A percentile compares a stretch with the other conserved stretches of the same genome.
These are phyloP conservation scores for Pseudomyrmex concolor DNA, from an alignment of 1,140 invertebrate genomes.

Conservation along the genomic window DNA sequence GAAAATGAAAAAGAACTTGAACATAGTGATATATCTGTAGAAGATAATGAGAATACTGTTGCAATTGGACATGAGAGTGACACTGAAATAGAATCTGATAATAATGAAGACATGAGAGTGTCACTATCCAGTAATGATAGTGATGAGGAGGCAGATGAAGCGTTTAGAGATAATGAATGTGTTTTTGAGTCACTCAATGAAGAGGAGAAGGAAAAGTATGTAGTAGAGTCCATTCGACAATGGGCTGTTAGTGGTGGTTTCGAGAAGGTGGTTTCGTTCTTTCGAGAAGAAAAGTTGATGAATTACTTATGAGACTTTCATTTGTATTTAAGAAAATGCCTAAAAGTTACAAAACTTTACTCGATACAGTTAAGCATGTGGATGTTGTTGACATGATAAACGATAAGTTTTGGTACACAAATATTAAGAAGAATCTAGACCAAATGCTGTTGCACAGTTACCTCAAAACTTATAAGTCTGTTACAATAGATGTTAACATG, in stretches of 20 bases:
- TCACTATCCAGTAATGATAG: no score
- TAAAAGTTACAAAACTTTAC: background rate
- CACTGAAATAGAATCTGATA: no score
- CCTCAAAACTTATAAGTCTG: background rate
- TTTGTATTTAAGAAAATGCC: background rate
- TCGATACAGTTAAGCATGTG: background rate
- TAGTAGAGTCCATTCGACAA: background rate
- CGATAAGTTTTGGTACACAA: background rate
- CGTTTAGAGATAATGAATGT: no score
- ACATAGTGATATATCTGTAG: no score
- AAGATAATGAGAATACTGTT: no score
- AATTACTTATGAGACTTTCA: background rate
- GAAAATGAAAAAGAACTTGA: no score
- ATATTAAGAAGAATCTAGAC: background rate
- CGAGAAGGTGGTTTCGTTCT: no score
- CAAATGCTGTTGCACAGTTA: background rate
- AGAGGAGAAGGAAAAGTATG: background rate
- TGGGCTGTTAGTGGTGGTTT: background rate
- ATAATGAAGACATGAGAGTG: no score
- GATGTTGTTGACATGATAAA: background rate
- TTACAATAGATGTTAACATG: slow-evolving; percentile 1
- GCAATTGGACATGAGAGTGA: no score
- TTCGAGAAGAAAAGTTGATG: background rate
- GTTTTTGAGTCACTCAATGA: background rate
- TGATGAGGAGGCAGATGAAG: no score